Conservation (phyloP, 2,797 vertebrate genomes). For the Chloroceryle inda region DNA sequence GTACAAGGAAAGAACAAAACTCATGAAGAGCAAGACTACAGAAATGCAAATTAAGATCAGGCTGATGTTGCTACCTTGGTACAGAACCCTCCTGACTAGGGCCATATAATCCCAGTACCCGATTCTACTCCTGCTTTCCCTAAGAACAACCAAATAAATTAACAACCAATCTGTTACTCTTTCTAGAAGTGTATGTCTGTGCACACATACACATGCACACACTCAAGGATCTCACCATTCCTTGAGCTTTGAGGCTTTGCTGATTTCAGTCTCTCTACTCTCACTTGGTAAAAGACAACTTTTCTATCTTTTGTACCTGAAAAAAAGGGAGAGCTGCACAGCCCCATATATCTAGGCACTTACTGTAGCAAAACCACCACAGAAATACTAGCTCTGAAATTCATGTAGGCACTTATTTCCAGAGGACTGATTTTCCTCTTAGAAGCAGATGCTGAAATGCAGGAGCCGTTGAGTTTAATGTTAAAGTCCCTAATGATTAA, state of each 20-base stretch:
- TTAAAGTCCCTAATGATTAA: neutral
- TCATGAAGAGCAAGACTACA: neutral
- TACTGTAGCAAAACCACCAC: neutral
- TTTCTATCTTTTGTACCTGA: neutral
- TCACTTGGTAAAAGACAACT: neutral
- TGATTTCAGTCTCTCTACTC: neutral
- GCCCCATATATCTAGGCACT: neutral
- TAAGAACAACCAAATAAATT: neutral
- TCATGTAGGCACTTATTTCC: neutral
- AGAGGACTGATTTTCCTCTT: neutral
- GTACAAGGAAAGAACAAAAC: too few species aligned
- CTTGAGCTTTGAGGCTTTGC: neutral
- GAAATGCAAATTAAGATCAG: neutral
- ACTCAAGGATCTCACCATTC: accelerated
- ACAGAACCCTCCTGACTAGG: neutral
- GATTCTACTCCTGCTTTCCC: neutral
- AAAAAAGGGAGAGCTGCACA: neutral
- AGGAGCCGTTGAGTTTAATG: neutral
- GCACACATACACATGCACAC: accelerated
- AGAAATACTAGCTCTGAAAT: neutral
- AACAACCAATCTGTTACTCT: neutral
- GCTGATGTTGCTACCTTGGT: neutral
- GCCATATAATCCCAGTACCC: neutral
- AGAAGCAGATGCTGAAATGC: neutral
- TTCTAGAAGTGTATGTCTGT: neutral